Conservation (phyloP, 2,113 vertebrate species). For the Hymenochirus boettgeri region DNA sequence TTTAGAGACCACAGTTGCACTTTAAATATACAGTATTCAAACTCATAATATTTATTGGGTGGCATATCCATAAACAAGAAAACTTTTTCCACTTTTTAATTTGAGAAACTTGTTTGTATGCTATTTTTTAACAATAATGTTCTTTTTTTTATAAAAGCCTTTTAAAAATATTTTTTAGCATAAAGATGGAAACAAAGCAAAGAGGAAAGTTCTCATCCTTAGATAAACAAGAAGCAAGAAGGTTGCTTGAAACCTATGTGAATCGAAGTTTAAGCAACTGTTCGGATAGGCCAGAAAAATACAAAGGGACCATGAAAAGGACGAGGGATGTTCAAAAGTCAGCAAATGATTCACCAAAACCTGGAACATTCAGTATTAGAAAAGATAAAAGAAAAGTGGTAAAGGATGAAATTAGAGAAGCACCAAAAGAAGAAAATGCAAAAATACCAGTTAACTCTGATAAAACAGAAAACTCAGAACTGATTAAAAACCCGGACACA, state of each 20-base stretch:
- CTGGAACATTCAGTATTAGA: background rate
- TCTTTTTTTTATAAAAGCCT: too few species aligned
- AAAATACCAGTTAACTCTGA: background rate
- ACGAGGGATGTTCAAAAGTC: conserved; percentile 46
- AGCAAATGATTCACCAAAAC: conserved; percentile 56
- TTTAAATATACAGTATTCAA: too few species aligned
- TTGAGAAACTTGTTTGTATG: too few species aligned
- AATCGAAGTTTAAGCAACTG: conserved; percentile 67
- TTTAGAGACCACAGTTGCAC: too few species aligned
- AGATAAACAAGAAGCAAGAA: conserved; percentile 53
- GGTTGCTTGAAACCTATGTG: conserved; percentile 68
- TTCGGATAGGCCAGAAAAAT: conserved; percentile 17
- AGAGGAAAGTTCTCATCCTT: conserved; percentile 50
- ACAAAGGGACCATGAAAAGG: conserved; percentile 19
- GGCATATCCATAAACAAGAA: too few species aligned
- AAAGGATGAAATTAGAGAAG: fast-evolving
- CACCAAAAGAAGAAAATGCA: conserved; percentile 9
- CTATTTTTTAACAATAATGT: too few species aligned
- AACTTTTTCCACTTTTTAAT: too few species aligned
- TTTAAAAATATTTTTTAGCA: too few species aligned
- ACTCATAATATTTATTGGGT: too few species aligned
- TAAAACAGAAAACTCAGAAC: conserved; percentile 43
- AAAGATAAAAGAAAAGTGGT: background rate
- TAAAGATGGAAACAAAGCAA: background rate
- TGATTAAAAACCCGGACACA: conserved; percentile 12